These are phyloP conservation scores for Drosophila carrolli DNA, from an alignment of 1,140 invertebrate genomes.

Conservation along the genomic window DNA sequence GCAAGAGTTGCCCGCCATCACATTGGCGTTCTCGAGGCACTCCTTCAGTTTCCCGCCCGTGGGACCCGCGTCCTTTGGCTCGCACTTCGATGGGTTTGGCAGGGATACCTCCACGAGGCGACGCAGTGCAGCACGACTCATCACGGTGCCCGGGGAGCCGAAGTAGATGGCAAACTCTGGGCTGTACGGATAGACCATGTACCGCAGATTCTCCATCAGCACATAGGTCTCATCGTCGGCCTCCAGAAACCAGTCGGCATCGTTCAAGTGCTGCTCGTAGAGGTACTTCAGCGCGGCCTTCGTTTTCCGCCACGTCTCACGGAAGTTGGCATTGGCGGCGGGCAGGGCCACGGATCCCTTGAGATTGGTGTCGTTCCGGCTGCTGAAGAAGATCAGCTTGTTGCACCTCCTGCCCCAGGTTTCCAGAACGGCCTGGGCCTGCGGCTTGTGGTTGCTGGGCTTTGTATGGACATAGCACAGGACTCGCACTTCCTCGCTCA, in stretches of 20 bases:
- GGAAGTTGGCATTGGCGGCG: constrained; percentile 94
- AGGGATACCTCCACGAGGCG: constrained; percentile 7
- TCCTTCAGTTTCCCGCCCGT: constrained; percentile 6
- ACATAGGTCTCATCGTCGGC: constrained; percentile 97
- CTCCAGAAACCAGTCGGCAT: constrained; percentile 96
- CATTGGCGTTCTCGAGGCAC: constrained; percentile 18
- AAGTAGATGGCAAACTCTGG: constrained; percentile 91
- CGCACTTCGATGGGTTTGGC: constrained; percentile 12
- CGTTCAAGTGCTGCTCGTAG: constrained; percentile 91
- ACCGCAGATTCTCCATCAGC: constrained; percentile 94
- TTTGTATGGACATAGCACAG: constrained; percentile 17
- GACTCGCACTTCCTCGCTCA: constrained; percentile 15
- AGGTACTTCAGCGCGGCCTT: constrained; percentile 95
- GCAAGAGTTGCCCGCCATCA: background rate
- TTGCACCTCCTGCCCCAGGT: constrained; percentile 98
- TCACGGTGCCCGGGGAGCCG: constrained; percentile 94
- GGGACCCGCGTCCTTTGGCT: constrained; percentile 4
- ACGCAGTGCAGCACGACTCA: constrained; percentile 89
- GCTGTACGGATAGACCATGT: constrained; percentile 91
- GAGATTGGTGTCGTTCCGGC: constrained; percentile 87
- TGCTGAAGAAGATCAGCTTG: constrained; percentile 94
- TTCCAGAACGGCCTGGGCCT: constrained; percentile 94
- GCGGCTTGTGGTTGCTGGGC: constrained; percentile 91
- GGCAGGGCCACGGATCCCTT: constrained; percentile 88
- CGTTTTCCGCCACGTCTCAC: constrained; percentile 96